Evolutionary conservation across 2,797 vertebrate species (phyloP).

Genomic region (Xyrichtys novacula): DNA sequence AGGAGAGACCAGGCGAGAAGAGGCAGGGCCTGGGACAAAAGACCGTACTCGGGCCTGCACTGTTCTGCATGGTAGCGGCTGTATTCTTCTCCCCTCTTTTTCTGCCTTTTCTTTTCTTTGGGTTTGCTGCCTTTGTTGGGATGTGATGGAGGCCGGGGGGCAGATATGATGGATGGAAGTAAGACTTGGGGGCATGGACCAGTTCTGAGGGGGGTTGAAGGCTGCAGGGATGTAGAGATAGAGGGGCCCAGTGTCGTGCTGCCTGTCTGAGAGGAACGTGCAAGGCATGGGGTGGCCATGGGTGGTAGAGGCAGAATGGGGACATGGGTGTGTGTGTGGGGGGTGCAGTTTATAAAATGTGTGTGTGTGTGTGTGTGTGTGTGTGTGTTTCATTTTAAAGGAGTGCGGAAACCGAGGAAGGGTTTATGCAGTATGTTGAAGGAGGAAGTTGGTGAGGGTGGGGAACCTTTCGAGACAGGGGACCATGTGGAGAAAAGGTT

Average conservation of each 20-base stretch:
- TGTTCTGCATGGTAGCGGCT: slow-evolving; percentile 82
- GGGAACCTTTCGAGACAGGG: slow-evolving; percentile 30
- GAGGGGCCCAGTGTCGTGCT: slow-evolving; percentile 79
- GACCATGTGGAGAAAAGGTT: neutral
- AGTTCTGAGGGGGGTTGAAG: slow-evolving; percentile 42
- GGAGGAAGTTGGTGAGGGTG: slow-evolving; percentile 20
- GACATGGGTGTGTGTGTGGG: no score
- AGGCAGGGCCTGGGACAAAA: slow-evolving; percentile 77
- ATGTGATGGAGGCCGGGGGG: slow-evolving; percentile 70
- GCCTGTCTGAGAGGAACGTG: slow-evolving; percentile 81
- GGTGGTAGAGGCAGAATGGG: slow-evolving; percentile 58
- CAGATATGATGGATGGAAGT: slow-evolving; percentile 83
- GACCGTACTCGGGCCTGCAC: slow-evolving; percentile 67
- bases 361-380: no score
- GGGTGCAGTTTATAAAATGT: slow-evolving; percentile 35
- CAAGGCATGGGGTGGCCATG: slow-evolving; percentile 73
- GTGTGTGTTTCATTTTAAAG: slow-evolving; percentile 47
- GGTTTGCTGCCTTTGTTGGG: slow-evolving; percentile 73
- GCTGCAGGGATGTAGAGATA: slow-evolving; percentile 31
- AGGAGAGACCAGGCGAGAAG: slow-evolving; percentile 73
- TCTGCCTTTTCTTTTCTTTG: slow-evolving; percentile 75
- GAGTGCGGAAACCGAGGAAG: slow-evolving; percentile 36
- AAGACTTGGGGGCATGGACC: slow-evolving; percentile 56
- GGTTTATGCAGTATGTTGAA: slow-evolving; percentile 10
- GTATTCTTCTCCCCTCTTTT: slow-evolving; percentile 73